These are phyloP conservation scores for Zosterops hypoxanthus DNA, from an alignment of 2,113 vertebrate genomes.

Conservation along the genomic window DNA sequence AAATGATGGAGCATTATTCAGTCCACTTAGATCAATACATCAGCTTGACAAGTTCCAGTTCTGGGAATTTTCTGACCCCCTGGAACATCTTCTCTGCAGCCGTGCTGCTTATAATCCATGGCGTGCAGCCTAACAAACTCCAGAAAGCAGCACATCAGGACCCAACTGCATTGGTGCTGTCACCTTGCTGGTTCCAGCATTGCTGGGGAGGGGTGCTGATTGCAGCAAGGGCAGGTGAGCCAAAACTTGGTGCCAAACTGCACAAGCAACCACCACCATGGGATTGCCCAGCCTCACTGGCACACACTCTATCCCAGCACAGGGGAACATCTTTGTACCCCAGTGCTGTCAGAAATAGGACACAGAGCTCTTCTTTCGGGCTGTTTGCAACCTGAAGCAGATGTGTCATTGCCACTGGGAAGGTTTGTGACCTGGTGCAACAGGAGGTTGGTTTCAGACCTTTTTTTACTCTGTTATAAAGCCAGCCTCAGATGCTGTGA, in stretches of 20 bases:
- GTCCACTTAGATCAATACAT: slow-evolving; percentile 56
- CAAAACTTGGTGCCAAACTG: not conserved
- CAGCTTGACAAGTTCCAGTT: slow-evolving; percentile 47
- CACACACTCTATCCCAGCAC: not conserved
- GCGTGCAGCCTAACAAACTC: not conserved
- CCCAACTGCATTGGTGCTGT: not conserved
- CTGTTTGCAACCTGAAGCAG: not conserved
- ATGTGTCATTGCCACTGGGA: not conserved
- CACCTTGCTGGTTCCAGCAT: rapidly evolving
- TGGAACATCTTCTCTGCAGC: slow-evolving; percentile 4
- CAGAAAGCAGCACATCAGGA: not conserved
- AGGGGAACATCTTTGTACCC: not conserved
- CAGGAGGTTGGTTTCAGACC: not conserved
- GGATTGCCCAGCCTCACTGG: not conserved
- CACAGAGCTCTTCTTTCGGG: not conserved
- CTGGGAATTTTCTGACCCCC: slow-evolving; percentile 46
- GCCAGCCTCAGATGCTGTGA: not conserved
- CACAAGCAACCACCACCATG: not conserved
- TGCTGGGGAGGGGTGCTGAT: rapidly evolving
- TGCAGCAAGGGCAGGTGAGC: not conserved
- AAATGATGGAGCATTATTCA: slow-evolving; percentile 57
- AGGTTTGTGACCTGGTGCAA: not conserved
- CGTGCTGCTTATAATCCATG: not conserved
- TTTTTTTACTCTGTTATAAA: not conserved
- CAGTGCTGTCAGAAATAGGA: not conserved